Conservation (phyloP, 2,797 vertebrate genomes). For the Gephyroberyx darwinii region DNA sequence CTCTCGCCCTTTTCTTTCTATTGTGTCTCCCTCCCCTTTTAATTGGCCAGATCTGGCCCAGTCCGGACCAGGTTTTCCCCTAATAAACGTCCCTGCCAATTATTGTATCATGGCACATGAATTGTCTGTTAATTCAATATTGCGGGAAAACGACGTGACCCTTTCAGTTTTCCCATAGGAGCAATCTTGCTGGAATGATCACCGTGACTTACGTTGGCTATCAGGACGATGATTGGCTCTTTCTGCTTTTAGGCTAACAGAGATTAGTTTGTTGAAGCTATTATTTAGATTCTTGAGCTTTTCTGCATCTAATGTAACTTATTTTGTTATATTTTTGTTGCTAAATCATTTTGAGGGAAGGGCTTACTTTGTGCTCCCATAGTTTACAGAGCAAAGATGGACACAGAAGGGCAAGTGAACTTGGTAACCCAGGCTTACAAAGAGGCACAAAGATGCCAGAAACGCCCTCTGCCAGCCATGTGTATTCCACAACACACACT, state of each 20-base stretch:
- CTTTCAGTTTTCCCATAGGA: background rate
- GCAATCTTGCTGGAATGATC: conserved; percentile 12
- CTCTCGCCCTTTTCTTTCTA: background rate
- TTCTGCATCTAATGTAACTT: background rate
- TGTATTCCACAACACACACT: conserved; percentile 49
- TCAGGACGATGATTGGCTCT: background rate
- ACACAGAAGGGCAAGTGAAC: conserved; percentile 22
- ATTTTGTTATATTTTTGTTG: conserved; percentile 5
- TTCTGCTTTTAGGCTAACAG: background rate
- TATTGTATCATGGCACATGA: background rate
- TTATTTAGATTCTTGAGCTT: background rate
- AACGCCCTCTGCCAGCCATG: conserved; percentile 52
- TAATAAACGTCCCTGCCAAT: background rate
- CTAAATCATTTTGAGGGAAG: background rate
- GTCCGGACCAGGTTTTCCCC: background rate
- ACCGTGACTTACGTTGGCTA: background rate
- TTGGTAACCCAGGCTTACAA: conserved; percentile 38
- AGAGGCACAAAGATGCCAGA: conserved; percentile 29
- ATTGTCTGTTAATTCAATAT: conserved; percentile 18
- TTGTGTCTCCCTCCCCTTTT: conserved; percentile 12
- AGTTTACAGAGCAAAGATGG: background rate
- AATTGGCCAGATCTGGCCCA: background rate
- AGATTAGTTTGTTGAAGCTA: background rate
- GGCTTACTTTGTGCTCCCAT: background rate
- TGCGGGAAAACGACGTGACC: conserved; percentile 3